phyloP scores from a whole-genome alignment of 2,888 invertebrate species.

The Drosophila infuscata region DNA sequence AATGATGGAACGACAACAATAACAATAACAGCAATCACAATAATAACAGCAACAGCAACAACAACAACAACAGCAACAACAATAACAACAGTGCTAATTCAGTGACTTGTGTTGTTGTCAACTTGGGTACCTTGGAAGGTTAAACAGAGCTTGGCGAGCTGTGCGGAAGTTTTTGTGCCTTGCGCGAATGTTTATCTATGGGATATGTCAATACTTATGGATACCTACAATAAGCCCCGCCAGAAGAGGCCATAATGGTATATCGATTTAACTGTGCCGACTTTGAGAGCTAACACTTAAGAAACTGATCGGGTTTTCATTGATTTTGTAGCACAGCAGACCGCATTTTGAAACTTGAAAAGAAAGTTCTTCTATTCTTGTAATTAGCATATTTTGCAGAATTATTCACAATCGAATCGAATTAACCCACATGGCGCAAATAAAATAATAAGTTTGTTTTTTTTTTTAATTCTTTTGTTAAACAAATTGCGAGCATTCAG shows the following conservation, averaged over 20 bases:
- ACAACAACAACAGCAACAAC: conserved; percentile 9
- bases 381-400: conserved; percentile 40
- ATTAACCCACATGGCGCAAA: conserved; percentile 23
- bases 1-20: conserved; percentile 34
- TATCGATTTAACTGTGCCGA: conserved; percentile 61
- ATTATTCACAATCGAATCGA: conserved; percentile 21
- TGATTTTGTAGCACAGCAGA: conserved; percentile 14
- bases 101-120: conserved; percentile 50
- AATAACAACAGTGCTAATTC: conserved; percentile 52
- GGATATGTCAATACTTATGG: conserved; percentile 63
- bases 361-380: conserved; percentile 39
- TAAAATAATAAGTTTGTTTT: conserved; percentile 5
- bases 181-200: conserved; percentile 66
- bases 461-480: conserved; percentile 35
- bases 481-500: conserved; percentile 24
- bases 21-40: conserved; percentile 22
- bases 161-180: conserved; percentile 64
- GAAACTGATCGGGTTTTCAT: conserved; percentile 26
- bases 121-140: conserved; percentile 60
- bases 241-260: conserved; percentile 51
- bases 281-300: conserved; percentile 30
- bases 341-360: conserved; percentile 1
- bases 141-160: conserved; percentile 43
- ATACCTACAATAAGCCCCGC: conserved; percentile 44
- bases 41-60: conserved; percentile 14